A percentile compares a stretch with the other conserved stretches of the same genome.
Evolutionary conservation across 2,113 vertebrate species (phyloP).

Genomic region (Petromus typicus): DNA sequence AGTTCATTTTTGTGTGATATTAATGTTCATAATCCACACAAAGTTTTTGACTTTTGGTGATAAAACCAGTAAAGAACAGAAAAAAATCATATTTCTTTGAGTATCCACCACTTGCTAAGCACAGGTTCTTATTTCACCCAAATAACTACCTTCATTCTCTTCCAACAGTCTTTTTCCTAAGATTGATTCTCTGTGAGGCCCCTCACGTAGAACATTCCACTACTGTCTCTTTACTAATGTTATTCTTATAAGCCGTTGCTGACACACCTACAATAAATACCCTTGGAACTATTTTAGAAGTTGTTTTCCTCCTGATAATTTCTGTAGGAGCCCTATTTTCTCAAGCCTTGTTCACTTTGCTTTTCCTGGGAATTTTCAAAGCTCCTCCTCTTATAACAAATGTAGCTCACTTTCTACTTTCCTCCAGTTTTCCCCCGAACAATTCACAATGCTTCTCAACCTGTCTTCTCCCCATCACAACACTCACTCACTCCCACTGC

Average conservation of each 20-base stretch:
- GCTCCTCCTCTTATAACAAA: not conserved
- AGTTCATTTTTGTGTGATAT: not conserved
- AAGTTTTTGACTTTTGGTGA: conserved; percentile 2
- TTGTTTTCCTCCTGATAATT: not conserved
- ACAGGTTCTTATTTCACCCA: not conserved
- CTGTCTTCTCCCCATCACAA: not conserved
- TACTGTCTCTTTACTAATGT: not conserved
- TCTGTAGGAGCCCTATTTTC: not conserved
- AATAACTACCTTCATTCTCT: conserved; percentile 15
- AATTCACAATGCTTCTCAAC: not conserved
- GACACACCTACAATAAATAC: not conserved
- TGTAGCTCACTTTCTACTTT: not conserved
- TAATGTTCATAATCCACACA: not conserved
- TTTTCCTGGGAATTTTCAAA: not conserved
- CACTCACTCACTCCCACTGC: not conserved
- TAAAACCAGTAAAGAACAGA: not conserved
- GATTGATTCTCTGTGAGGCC: not conserved
- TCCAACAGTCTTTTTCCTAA: not conserved
- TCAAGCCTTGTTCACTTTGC: not conserved
- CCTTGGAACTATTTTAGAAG: not conserved
- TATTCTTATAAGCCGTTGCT: not conserved
- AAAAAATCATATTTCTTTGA: not conserved
- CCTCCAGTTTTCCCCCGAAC: conserved; percentile 3
- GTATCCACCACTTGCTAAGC: not conserved
- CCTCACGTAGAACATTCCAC: not conserved